These are phyloP conservation scores for Lerista edwardsae DNA, from an alignment of 2,797 vertebrate species.

Conservation along the genomic window DNA sequence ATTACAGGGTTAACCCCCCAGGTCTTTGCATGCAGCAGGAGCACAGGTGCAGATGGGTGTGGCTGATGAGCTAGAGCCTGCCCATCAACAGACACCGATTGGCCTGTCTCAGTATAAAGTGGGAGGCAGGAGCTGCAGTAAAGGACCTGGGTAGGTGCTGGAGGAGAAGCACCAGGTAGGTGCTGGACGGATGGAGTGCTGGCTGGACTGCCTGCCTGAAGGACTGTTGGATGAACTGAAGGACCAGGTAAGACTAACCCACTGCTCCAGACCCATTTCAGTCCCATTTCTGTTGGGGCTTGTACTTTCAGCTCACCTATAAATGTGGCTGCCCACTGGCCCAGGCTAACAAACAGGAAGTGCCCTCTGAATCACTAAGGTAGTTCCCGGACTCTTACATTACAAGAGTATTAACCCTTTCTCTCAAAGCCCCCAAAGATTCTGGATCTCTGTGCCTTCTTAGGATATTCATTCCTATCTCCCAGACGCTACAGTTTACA, in stretches of 20 bases:
- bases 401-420: slow-evolving; percentile 37
- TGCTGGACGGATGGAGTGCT: too few species aligned
- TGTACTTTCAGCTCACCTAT: background rate
- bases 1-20: too few species aligned
- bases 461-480: slow-evolving; percentile 55
- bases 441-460: slow-evolving; percentile 45
- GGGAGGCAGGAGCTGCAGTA: too few species aligned
- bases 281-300: background rate
- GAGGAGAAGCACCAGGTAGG: too few species aligned
- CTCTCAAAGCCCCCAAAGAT: slow-evolving; percentile 41
- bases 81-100: too few species aligned
- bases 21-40: too few species aligned
- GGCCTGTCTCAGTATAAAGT: too few species aligned
- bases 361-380: background rate
- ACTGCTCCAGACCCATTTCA: background rate
- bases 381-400: slow-evolving; percentile 14
- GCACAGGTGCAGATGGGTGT: too few species aligned
- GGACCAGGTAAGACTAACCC: background rate
- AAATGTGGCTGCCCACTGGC: background rate
- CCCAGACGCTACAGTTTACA: slow-evolving; percentile 55
- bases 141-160: too few species aligned
- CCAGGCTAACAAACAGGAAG: background rate
- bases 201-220: too few species aligned
- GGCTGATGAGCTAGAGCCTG: too few species aligned
- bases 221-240: too few species aligned